Evolutionary conservation across 2,113 vertebrate species (phyloP).

Genomic region (Calonectris borealis): DNA sequence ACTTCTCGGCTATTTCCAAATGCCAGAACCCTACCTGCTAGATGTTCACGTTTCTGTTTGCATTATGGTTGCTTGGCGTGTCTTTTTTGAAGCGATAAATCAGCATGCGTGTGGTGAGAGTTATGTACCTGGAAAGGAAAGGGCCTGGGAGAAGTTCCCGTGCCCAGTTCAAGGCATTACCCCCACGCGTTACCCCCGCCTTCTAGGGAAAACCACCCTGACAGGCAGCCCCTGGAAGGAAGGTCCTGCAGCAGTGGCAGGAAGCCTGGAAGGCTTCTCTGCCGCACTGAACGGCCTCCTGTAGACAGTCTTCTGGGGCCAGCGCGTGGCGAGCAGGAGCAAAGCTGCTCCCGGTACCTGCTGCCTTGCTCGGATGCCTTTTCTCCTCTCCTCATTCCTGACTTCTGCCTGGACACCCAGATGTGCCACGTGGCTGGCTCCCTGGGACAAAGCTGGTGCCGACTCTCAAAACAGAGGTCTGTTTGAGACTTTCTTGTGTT

Average conservation of each 20-base stretch:
- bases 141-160: neutral
- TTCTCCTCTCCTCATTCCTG: neutral
- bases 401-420: neutral
- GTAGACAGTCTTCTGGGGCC: neutral
- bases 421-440: neutral
- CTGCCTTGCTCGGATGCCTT: neutral
- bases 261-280: neutral
- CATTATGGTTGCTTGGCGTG: accelerated
- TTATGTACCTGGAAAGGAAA: neutral
- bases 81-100: accelerated
- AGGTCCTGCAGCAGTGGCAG: neutral
- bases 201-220: neutral
- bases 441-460: neutral
- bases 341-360: neutral
- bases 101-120: neutral
- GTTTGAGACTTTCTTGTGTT: neutral
- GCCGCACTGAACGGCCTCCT: neutral
- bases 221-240: neutral
- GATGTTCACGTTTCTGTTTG: neutral
- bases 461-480: neutral
- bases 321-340: accelerated
- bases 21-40: neutral
- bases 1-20: neutral
- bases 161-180: neutral
- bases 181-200: too few species aligned